phyloP scores from a whole-genome alignment of 2,113 vertebrate genomes.

The Calypte anna region DNA sequence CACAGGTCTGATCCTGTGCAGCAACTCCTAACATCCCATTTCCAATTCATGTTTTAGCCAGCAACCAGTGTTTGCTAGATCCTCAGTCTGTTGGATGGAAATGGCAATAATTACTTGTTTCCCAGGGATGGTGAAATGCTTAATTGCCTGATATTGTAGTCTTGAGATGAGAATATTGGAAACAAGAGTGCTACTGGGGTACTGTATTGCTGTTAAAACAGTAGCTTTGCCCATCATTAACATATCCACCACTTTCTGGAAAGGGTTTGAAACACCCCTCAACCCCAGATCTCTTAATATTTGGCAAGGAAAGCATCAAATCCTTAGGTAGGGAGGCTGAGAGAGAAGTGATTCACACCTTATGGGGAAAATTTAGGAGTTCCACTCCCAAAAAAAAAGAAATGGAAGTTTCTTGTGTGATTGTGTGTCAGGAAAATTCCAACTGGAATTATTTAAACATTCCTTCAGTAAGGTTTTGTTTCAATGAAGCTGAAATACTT shows the following conservation, averaged over 20 bases:
- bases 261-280: neutral
- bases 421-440: neutral
- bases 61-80: neutral
- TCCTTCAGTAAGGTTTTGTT: neutral
- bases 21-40: neutral
- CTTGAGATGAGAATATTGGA: slow-evolving; percentile 62
- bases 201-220: neutral
- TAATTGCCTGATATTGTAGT: slow-evolving; percentile 55
- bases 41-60: neutral
- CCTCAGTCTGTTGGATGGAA: slow-evolving; percentile 9
- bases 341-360: neutral
- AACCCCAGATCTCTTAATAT: neutral
- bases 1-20: neutral
- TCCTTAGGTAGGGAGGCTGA: neutral
- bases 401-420: neutral
- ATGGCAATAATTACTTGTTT: slow-evolving; percentile 42
- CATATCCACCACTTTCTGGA: neutral
- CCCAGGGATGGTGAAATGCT: neutral
- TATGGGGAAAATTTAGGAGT: neutral
- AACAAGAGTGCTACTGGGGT: neutral
- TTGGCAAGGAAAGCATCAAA: neutral
- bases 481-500: neutral
- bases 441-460: neutral
- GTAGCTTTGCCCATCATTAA: slow-evolving; percentile 1
- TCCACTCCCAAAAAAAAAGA: neutral